These are phyloP conservation scores for Pogonocherus hispidulus DNA, from an alignment of 2,888 invertebrate genomes.

Conservation along the genomic window DNA sequence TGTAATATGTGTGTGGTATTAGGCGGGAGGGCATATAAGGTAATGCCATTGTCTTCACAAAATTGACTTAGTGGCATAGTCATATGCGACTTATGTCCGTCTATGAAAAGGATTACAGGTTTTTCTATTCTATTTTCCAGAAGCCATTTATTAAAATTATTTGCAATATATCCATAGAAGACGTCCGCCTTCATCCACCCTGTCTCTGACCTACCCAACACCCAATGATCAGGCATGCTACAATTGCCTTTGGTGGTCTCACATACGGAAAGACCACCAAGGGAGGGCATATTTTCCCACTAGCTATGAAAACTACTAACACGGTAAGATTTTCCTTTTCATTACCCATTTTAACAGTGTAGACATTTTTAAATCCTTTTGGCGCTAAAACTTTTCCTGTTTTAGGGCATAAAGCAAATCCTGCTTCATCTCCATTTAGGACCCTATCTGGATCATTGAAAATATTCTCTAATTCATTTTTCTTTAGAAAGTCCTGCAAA, in stretches of 20 bases:
- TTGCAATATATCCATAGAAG: constrained; percentile 35
- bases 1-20: constrained; percentile 49
- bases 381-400: constrained; percentile 44
- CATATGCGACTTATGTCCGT: constrained; percentile 42
- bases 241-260: constrained; percentile 45
- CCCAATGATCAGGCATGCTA: constrained; percentile 43
- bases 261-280: constrained; percentile 47
- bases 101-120: constrained; percentile 44
- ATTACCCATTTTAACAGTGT: constrained; percentile 50
- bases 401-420: constrained; percentile 57
- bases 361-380: constrained; percentile 51
- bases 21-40: constrained; percentile 37
- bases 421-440: constrained; percentile 60
- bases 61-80: constrained; percentile 39
- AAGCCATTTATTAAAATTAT: constrained; percentile 38
- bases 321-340: constrained; percentile 59
- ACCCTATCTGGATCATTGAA: constrained; percentile 52
- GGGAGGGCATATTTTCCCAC: constrained; percentile 40
- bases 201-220: constrained; percentile 48
- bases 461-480: constrained; percentile 50
- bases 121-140: constrained; percentile 29
- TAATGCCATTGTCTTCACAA: constrained; percentile 34
- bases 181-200: constrained; percentile 51
- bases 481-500: constrained; percentile 50
- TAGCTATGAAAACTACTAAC: constrained; percentile 46